Evolutionary conservation across 2,797 vertebrate genomes (phyloP).

Genomic region (Pangasius mekongensis): DNA sequence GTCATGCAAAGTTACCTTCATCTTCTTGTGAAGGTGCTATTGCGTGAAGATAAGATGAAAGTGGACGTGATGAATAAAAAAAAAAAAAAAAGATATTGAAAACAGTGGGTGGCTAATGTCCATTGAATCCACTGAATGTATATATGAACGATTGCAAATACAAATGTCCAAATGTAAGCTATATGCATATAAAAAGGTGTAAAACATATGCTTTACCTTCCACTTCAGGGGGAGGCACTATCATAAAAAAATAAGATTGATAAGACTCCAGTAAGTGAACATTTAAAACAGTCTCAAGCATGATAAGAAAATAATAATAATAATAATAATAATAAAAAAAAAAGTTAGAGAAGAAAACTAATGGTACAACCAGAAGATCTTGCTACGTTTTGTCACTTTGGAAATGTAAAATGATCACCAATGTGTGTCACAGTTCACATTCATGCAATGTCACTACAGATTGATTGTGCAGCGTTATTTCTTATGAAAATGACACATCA

Average conservation of each 20-base stretch:
- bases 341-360: background rate
- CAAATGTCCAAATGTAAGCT: background rate
- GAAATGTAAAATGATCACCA: background rate
- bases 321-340: background rate
- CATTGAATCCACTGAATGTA: background rate
- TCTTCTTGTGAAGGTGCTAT: background rate
- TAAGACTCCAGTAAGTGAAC: background rate
- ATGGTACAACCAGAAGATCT: background rate
- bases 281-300: background rate
- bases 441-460: slow-evolving; percentile 3
- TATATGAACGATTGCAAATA: background rate
- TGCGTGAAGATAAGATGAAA: background rate
- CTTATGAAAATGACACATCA: background rate
- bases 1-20: slow-evolving; percentile 22
- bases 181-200: slow-evolving; percentile 5
- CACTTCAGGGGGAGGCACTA: slow-evolving; percentile 48
- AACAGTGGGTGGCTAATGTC: background rate
- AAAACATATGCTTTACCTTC: slow-evolving; percentile 53
- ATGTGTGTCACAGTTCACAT: background rate
- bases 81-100: background rate
- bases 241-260: slow-evolving; percentile 36
- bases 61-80: background rate
- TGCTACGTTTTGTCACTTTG: background rate
- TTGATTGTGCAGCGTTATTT: background rate
- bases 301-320: background rate